A percentile compares a stretch with the other conserved stretches of the same genome.
Conservation (phyloP, 2,113 vertebrate species). For the Tragelaphus scriptus region DNA sequence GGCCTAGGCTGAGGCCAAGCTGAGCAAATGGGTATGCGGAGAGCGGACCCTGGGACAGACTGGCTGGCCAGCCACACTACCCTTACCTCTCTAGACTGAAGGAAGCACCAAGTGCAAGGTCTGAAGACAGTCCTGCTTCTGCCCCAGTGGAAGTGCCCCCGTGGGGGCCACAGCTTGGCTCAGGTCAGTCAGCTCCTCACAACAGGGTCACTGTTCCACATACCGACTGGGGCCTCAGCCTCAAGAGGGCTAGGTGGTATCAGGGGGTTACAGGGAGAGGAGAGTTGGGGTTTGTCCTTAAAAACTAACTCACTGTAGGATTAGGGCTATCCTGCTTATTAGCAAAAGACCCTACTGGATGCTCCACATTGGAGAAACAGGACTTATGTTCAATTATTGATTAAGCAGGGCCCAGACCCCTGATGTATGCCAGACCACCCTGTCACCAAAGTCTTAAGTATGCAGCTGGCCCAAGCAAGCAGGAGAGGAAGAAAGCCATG, state of each 20-base stretch:
- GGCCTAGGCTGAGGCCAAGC: neutral
- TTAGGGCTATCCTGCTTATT: neutral
- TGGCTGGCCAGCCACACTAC: neutral
- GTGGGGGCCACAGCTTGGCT: neutral
- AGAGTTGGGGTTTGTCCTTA: neutral
- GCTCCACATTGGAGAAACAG: neutral
- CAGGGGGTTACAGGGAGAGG: neutral
- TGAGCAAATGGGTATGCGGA: neutral
- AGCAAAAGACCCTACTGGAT: neutral
- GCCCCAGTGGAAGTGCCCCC: neutral
- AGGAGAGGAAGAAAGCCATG: neutral
- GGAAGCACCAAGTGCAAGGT: neutral
- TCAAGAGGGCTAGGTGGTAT: neutral
- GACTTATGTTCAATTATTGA: neutral
- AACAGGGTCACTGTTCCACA: neutral
- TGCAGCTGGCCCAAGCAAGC: neutral
- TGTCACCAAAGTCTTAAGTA: neutral
- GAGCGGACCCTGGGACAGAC: neutral
- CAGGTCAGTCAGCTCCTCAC: neutral
- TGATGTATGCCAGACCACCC: neutral
- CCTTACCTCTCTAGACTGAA: neutral
- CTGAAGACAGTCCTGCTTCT: neutral
- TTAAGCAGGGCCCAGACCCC: neutral
- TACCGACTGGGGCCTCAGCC: neutral
- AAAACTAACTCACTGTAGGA: neutral